Base-by-base conservation (phyloP, 1,140 invertebrate species). In the Megathymus violae region DNA sequence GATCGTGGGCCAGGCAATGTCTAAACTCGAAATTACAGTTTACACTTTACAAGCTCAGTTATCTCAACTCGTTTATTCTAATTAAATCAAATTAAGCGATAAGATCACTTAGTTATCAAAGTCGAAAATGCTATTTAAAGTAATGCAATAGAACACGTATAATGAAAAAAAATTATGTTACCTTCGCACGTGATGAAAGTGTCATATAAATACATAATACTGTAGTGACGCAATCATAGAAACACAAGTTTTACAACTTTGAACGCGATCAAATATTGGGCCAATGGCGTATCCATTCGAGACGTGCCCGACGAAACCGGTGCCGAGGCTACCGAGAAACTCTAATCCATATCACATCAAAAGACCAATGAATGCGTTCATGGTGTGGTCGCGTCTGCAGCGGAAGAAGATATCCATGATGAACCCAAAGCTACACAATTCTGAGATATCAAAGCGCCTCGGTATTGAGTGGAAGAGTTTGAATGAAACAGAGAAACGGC, bases 351-450 rank as follows among this genome's bases (percentile, higher is more conserved):
- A 91, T 51, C 93, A 94, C 62, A 94, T 95, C 27, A 94, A 94
- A 70, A 74, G 94, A 50, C 94, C 94, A 0, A 94, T 95, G 93
- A 95, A 95, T 71, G 94, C 94, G 0, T 95, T 95, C 81, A 95
- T 95, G 94, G 94, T 95, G 0, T 95, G 94, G 94, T 95, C 94
- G 4, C 89, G 94, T 50, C 91, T 95, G 34, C 92, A 95, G 69
- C 82, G 95, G 31, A 93, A 94, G 71, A 94, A 96, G 74, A 97
- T 97, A 85, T 96, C 96, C 0, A 93, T 94, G 70, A 94, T 96
- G 78, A 95, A 97, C 82, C 96, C 96, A 5, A 95, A 96, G 81
- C 93, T 97, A 69, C 95, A 96, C 80, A 96, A 96, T 76, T 95
- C 95, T 0, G 94, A 95, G 80, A 96, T 96, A 65, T 95, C 94